These are phyloP conservation scores for Rhinophrynus dorsalis DNA, from an alignment of 2,797 vertebrate genomes.

Conservation along the genomic window DNA sequence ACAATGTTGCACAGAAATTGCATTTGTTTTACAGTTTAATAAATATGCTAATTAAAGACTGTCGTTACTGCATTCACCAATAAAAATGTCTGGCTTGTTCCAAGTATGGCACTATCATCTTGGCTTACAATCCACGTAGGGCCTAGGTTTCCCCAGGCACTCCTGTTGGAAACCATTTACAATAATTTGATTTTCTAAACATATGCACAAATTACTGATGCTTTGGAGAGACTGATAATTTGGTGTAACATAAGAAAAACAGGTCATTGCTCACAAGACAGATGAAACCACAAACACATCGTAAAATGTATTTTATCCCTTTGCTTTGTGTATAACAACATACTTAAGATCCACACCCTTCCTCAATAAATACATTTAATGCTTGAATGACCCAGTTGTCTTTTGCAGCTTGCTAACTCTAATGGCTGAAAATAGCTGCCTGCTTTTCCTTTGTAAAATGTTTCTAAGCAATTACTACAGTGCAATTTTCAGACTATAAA, in stretches of 20 bases:
- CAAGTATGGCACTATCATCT: neutral
- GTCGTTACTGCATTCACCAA: neutral
- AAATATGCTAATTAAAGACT: neutral
- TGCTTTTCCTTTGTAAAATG: constrained; percentile 52
- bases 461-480: constrained; percentile 58
- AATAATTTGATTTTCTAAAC: constrained; percentile 15
- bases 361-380: constrained; percentile 48
- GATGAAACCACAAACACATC: constrained; percentile 12
- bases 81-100: constrained; percentile 16
- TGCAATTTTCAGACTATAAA: constrained; percentile 53
- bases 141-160: constrained; percentile 8
- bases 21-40: neutral
- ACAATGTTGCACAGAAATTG: too few relatives aligned
- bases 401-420: constrained; percentile 36
- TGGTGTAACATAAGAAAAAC: constrained; percentile 19
- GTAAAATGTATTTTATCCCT: constrained; percentile 11
- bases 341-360: constrained; percentile 16
- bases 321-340: neutral
- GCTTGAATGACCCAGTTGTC: constrained; percentile 49
- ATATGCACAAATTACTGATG: constrained; percentile 19
- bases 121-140: constrained; percentile 2
- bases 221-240: constrained; percentile 28
- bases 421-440: constrained; percentile 45
- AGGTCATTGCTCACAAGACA: neutral
- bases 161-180: constrained; percentile 16